These are phyloP conservation scores for Donacobius atricapilla DNA, from an alignment of 2,113 vertebrate genomes.

Conservation along the genomic window DNA sequence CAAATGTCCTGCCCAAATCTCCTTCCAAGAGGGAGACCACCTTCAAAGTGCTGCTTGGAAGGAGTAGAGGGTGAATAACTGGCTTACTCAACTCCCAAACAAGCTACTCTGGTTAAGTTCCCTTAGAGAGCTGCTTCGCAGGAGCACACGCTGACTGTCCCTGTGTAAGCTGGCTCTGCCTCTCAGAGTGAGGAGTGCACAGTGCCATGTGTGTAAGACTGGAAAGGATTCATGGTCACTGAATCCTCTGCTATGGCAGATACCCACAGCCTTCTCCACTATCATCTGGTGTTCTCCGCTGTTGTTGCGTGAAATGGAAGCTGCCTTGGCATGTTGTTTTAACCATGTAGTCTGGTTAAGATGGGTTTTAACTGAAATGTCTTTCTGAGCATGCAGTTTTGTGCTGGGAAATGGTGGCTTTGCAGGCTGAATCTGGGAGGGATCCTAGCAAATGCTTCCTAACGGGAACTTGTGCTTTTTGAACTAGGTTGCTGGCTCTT, in stretches of 20 bases:
- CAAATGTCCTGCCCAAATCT: neutral
- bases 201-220: neutral
- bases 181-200: neutral
- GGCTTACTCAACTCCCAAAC: neutral
- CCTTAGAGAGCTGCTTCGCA: neutral
- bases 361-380: neutral
- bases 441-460: constrained; percentile 23
- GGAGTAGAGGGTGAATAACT: neutral
- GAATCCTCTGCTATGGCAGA: constrained; percentile 39
- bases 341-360: neutral
- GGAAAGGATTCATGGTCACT: neutral
- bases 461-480: neutral
- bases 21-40: neutral
- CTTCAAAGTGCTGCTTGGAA: neutral
- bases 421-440: constrained; percentile 32
- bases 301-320: constrained; percentile 10
- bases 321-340: constrained; percentile 32
- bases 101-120: neutral
- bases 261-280: neutral
- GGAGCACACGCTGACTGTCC: neutral
- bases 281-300: neutral
- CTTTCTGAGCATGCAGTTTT: constrained; percentile 11
- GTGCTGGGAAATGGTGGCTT: constrained; percentile 28
- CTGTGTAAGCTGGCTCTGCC: neutral
- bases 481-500: constrained; percentile 15